Evolutionary conservation across 2,113 vertebrate genomes (phyloP).

Genomic region (Ammodytes dubius): DNA sequence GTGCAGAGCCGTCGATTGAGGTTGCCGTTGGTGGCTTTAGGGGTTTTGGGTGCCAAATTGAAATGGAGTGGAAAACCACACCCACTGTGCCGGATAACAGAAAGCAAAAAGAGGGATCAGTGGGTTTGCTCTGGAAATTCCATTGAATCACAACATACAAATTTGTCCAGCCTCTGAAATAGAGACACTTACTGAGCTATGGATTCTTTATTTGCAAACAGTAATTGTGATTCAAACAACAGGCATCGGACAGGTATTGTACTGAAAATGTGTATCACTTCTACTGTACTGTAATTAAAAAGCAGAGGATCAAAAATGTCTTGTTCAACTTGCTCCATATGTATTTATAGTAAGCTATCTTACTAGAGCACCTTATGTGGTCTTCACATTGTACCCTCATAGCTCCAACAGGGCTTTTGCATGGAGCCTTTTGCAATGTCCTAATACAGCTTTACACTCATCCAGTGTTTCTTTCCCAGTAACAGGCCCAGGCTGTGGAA

Average conservation of each 20-base stretch:
- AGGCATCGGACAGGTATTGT: neutral
- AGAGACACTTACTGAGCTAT: conserved; percentile 9
- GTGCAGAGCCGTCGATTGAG: conserved; percentile 16
- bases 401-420: neutral
- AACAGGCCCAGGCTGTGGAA: conserved; percentile 49
- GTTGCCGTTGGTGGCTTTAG: conserved; percentile 11
- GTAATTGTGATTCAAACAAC: neutral
- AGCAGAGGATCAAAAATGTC: neutral
- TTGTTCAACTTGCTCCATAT: neutral
- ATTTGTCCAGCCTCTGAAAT: conserved; percentile 24
- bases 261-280: neutral
- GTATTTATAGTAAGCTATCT: too few relatives aligned
- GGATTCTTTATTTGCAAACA: conserved; percentile 17
- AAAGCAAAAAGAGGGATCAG: conserved; percentile 20
- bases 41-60: neutral
- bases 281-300: neutral
- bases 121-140: conserved; percentile 48
- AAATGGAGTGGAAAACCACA: conserved; percentile 42
- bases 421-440: conserved; percentile 15
- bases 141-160: conserved; percentile 32
- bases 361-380: too few relatives aligned
- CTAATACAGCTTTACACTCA: conserved; percentile 39
- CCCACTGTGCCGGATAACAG: conserved; percentile 21
- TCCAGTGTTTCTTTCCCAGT: conserved; percentile 33
- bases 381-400: neutral